phyloP scores from a whole-genome alignment of 1,140 invertebrate genomes.

The Hyposmocoma kahamanoa region DNA sequence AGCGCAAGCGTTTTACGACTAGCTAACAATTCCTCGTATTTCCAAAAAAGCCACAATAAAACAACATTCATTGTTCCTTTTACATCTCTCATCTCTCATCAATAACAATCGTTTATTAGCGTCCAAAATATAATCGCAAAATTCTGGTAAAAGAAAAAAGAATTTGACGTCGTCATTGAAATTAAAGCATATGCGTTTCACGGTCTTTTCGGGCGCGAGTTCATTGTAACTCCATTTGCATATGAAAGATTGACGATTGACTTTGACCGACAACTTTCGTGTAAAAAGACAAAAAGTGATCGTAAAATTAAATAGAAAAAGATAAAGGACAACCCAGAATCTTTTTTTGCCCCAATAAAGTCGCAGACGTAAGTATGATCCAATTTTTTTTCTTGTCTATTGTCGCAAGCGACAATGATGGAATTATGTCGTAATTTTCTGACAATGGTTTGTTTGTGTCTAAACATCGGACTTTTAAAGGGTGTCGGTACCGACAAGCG shows the following conservation, averaged over 20 bases:
- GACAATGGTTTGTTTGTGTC: constrained; percentile 41
- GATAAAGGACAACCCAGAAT: constrained; percentile 43
- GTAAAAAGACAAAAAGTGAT: constrained; percentile 25
- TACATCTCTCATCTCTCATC: no score
- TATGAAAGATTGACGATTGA: constrained; percentile 48
- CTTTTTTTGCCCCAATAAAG: constrained; percentile 59
- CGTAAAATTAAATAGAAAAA: constrained; percentile 32
- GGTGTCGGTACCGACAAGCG: no score
- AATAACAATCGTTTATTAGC: constrained; percentile 22
- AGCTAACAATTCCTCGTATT: no score
- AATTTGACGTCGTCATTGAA: constrained; percentile 33
- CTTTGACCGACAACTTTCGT: constrained; percentile 48
- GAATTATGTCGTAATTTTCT: constrained; percentile 35
- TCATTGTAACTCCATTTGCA: constrained; percentile 57
- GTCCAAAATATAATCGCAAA: constrained; percentile 19
- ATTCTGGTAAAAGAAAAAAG: constrained; percentile 18
- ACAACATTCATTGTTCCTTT: no score
- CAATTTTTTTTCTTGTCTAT: constrained; percentile 36
- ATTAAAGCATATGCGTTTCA: no score
- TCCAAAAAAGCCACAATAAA: no score
- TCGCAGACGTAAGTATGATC: constrained; percentile 16
- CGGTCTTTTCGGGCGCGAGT: constrained; percentile 21
- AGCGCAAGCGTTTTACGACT: no score
- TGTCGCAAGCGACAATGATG: constrained; percentile 24
- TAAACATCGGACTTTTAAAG: constrained; percentile 15